Evolutionary conservation across 1,140 invertebrate genomes (phyloP).

Genomic region (Holcopasites calliopsidis): DNA sequence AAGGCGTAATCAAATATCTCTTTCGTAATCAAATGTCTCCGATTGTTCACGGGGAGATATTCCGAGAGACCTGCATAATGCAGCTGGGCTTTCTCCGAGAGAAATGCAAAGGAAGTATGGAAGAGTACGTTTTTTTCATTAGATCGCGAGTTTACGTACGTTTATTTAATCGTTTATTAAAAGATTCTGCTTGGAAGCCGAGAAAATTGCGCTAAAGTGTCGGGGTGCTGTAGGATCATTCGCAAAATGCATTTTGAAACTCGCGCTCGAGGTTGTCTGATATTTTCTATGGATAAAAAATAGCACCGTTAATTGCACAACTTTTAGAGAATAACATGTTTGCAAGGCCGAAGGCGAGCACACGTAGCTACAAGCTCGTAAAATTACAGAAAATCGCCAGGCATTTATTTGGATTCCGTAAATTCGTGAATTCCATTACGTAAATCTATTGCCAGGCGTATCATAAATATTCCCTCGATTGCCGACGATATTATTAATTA

Average conservation of each 20-base stretch:
- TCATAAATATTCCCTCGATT: constrained; percentile 22
- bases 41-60: background rate
- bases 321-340: constrained; percentile 31
- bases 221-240: no score
- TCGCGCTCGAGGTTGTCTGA: constrained; percentile 35
- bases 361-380: no score
- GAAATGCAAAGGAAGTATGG: no score
- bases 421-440: no score
- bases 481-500: background rate
- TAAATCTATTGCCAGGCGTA: background rate
- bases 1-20: background rate
- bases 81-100: no score
- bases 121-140: no score
- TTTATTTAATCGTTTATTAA: no score
- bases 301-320: constrained; percentile 35
- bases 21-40: constrained; percentile 2
- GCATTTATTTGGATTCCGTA: background rate
- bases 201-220: no score
- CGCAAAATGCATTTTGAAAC: no score
- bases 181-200: no score
- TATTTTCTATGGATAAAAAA: constrained; percentile 40
- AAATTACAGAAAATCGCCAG: background rate
- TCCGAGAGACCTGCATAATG: background rate
- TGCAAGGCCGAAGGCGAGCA: no score
- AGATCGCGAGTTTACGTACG: no score